Conservation (phyloP, 2,113 vertebrate species). For the Notothenia rossii region DNA sequence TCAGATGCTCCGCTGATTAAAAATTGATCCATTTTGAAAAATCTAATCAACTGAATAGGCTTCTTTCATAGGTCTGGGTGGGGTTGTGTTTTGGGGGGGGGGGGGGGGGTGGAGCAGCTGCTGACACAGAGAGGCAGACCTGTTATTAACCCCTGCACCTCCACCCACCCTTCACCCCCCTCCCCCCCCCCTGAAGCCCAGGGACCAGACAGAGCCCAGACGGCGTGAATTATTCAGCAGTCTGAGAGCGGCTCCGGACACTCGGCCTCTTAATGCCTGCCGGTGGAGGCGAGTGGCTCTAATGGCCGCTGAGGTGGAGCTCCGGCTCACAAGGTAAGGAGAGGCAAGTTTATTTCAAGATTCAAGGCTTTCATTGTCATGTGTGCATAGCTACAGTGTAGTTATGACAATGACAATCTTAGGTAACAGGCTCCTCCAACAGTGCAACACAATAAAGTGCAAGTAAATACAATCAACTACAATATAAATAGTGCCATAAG, state of each 20-base stretch:
- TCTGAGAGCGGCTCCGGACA: conserved; percentile 84
- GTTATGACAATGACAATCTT: no score
- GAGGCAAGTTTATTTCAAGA: no score
- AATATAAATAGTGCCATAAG: no score
- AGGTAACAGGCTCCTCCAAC: no score
- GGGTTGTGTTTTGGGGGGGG: no score
- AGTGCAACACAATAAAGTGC: no score
- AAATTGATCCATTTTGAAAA: conserved; percentile 99
- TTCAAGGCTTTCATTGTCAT: no score
- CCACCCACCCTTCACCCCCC: conserved; percentile 77
- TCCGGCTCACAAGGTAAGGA: conserved; percentile 32
- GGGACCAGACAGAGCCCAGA: conserved; percentile 85
- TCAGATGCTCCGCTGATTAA: conserved; percentile 99
- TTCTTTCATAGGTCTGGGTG: conserved; percentile 92
- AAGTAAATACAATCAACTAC: no score
- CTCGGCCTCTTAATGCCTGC: conserved; percentile 88
- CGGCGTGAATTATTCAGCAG: conserved; percentile 96
- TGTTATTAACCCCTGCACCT: conserved; percentile 98
- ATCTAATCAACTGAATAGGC: conserved; percentile 99
- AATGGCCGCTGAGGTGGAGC: conserved; percentile 85
- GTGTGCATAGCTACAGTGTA: no score
- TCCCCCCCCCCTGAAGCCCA: conserved; percentile 84
- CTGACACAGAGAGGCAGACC: conserved; percentile 95
- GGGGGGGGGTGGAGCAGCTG: conserved; percentile 88
- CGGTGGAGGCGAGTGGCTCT: conserved; percentile 83